Conservation (phyloP, 2,888 invertebrate genomes). For the Nowickia ferox region DNA sequence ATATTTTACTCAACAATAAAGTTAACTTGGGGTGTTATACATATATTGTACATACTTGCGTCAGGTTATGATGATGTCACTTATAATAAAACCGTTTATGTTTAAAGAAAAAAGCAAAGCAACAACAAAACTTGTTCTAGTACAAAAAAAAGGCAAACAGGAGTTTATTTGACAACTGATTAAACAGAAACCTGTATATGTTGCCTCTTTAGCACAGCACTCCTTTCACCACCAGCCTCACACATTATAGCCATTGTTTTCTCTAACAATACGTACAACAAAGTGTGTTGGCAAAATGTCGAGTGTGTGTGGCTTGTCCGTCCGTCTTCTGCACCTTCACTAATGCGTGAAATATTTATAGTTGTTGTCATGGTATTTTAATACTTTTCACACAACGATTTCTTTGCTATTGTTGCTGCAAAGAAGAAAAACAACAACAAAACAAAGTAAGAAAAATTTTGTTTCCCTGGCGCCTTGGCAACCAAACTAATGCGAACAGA, state of each 20-base stretch:
- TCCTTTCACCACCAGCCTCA: not conserved
- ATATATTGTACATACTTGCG: not conserved
- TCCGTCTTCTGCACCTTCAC: not conserved
- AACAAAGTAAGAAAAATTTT: not conserved
- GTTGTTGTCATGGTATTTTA: constrained; percentile 16
- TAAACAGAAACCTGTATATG: not conserved
- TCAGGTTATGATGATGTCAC: constrained; percentile 25
- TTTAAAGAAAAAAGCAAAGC: not conserved
- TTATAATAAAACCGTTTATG: not conserved
- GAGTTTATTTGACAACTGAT: constrained; percentile 3
- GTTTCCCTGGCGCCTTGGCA: constrained; percentile 63
- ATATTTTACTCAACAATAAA: not conserved
- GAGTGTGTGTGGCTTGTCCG: not conserved
- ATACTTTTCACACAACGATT: not conserved
- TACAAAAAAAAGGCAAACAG: not conserved
- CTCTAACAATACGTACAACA: constrained; percentile 34
- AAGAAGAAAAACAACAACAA: not conserved
- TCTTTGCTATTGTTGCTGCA: constrained; percentile 38
- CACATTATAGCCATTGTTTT: constrained; percentile 45
- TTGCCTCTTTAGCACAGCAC: constrained; percentile 25
- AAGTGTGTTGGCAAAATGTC: constrained; percentile 34
- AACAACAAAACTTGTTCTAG: not conserved
- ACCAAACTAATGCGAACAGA: constrained; percentile 62
- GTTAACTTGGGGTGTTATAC: not conserved
- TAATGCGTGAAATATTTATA: constrained; percentile 46